These are phyloP conservation scores for Falcaria lacertinaria DNA, from an alignment of 2,888 invertebrate genomes.

Conservation along the genomic window DNA sequence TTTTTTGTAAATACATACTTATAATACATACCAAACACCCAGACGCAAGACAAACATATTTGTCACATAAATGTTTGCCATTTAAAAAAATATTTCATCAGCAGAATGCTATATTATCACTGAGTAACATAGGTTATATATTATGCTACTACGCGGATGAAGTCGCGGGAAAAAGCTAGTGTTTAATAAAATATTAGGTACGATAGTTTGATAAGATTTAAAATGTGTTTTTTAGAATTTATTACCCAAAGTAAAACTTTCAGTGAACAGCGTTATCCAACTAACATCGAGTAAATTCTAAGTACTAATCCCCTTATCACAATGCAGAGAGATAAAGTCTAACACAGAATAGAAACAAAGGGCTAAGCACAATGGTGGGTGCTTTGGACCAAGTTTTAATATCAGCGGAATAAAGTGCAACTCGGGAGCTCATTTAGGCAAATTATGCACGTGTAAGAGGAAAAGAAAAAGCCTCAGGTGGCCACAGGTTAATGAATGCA, in stretches of 20 bases:
- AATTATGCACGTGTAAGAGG: constrained; percentile 50
- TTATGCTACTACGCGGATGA: no score
- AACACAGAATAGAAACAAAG: constrained; percentile 47
- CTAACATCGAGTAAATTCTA: constrained; percentile 16
- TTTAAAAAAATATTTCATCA: no score
- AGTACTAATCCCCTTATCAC: neutral
- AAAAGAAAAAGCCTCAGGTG: constrained; percentile 27
- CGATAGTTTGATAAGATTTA: no score
- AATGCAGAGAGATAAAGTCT: constrained; percentile 6
- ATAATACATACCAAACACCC: no score
- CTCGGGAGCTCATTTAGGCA: constrained; percentile 58
- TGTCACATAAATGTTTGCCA: no score
- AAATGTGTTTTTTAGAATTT: no score
- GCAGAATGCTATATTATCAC: no score
- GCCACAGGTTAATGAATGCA: neutral
- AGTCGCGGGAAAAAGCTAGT: no score
- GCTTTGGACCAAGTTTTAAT: constrained; percentile 67
- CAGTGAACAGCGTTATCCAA: neutral
- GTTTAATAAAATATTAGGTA: no score
- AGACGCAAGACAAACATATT: no score
- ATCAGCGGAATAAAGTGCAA: constrained; percentile 49
- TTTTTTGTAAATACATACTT: no score
- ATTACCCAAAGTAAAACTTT: neutral
- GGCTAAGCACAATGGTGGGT: constrained; percentile 46
- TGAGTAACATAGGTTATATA: no score